Conservation (phyloP, 2,888 invertebrate genomes). For the Entomobrya proxima region DNA sequence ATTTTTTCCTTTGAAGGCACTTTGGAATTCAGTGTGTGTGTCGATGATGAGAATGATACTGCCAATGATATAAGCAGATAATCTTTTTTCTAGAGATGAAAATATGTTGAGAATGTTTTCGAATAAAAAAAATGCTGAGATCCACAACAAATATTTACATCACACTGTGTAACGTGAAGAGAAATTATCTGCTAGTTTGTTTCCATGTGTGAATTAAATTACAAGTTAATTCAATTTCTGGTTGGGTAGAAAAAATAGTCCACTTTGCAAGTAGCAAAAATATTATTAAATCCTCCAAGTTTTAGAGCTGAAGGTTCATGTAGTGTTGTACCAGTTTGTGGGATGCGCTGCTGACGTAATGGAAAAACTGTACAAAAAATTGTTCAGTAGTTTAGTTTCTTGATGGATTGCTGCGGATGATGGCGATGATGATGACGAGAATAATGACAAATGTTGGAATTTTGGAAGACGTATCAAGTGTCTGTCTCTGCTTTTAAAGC, state of each 20-base stretch:
- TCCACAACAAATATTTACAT: not conserved
- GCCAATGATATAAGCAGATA: not conserved
- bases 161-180: not conserved
- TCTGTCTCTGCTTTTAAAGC: not conserved
- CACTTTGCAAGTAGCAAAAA: not conserved
- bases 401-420: not conserved
- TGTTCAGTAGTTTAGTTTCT: no score
- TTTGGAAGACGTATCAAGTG: not conserved
- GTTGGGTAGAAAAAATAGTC: no score
- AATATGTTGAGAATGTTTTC: conserved; percentile 19
- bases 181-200: conserved; percentile 3
- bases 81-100: not conserved
- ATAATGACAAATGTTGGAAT: no score
- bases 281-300: no score
- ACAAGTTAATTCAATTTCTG: no score
- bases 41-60: not conserved
- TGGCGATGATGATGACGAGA: not conserved
- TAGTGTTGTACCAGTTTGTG: not conserved
- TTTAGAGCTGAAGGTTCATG: no score
- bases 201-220: no score
- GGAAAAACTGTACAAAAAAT: not conserved
- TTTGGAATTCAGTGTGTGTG: not conserved
- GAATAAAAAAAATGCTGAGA: not conserved
- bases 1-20: conserved; percentile 69
- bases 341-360: conserved; percentile 14